These are phyloP conservation scores for Andrena haemorrhoa DNA, from an alignment of 2,888 invertebrate species.

Conservation along the genomic window DNA sequence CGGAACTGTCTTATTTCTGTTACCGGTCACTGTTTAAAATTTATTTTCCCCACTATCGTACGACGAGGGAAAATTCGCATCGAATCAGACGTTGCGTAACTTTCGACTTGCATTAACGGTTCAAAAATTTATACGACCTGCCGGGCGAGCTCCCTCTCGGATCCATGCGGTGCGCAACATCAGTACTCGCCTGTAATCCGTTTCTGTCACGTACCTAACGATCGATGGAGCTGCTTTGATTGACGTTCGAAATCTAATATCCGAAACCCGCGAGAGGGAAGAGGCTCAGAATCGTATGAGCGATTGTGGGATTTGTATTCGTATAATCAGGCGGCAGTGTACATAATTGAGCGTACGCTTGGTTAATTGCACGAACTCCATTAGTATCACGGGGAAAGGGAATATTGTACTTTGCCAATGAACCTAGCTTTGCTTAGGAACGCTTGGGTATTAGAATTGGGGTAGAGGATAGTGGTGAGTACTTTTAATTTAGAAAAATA, in stretches of 20 bases:
- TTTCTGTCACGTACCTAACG: conserved; percentile 61
- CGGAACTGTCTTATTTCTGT: too few species aligned
- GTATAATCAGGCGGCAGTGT: background rate
- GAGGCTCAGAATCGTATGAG: conserved; percentile 60
- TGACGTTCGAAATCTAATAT: conserved; percentile 77
- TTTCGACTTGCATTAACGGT: conserved; percentile 25
- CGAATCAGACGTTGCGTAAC: background rate
- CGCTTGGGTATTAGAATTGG: too few species aligned
- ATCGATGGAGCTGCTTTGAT: conserved; percentile 73
- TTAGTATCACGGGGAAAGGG: too few species aligned
- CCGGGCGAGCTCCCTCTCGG: background rate
- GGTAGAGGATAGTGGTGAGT: too few species aligned
- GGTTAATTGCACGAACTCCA: too few species aligned
- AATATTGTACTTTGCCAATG: too few species aligned
- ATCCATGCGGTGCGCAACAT: background rate
- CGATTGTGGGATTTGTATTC: conserved; percentile 27
- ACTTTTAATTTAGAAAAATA: too few species aligned
- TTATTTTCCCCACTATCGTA: too few species aligned
- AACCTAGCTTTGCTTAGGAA: too few species aligned
- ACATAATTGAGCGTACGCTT: background rate
- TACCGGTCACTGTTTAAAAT: too few species aligned
- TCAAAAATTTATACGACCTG: conserved; percentile 24
- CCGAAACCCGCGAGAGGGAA: conserved; percentile 65
- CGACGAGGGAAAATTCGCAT: too few species aligned
- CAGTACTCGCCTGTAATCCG: conserved; percentile 62